Evolutionary conservation across 2,113 vertebrate species (phyloP).

Genomic region (Andinoacara biseriatus): DNA sequence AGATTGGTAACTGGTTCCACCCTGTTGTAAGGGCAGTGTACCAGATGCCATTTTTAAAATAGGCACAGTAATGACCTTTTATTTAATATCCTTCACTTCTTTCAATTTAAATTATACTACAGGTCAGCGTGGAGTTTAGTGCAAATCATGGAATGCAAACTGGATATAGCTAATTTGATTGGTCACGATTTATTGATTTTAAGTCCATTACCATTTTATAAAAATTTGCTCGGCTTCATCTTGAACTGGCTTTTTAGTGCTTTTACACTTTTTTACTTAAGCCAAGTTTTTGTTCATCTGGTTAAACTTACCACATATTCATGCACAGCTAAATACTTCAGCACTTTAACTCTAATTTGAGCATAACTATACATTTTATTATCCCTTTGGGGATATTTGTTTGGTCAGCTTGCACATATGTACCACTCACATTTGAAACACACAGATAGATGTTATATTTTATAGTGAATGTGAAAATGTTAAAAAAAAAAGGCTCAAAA

Average conservation of each 20-base stretch:
- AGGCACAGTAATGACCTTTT: constrained; percentile 29
- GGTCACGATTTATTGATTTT: constrained; percentile 8
- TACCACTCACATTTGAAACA: neutral
- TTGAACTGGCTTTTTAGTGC: neutral
- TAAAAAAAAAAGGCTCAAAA: neutral
- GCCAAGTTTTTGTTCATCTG: neutral
- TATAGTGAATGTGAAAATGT: neutral
- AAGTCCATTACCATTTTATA: neutral
- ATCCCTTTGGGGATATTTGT: neutral
- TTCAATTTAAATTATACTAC: constrained; percentile 6
- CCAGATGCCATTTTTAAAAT: constrained; percentile 15
- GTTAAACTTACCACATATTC: neutral
- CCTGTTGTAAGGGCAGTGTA: constrained; percentile 32
- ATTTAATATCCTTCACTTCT: constrained; percentile 38
- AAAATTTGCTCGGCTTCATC: neutral
- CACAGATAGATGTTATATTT: neutral
- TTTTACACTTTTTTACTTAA: neutral
- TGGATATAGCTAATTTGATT: constrained; percentile 13
- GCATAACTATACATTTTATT: neutral
- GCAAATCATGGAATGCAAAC: constrained; percentile 6
- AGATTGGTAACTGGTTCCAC: constrained; percentile 23
- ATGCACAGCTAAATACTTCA: neutral
- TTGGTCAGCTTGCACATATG: neutral
- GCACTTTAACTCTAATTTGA: neutral
- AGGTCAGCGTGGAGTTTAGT: neutral